Evolutionary conservation across 2,797 vertebrate species (phyloP), one percentile per base, ranked within the genome.

Genomic region (Euthynnus affinis): DNA sequence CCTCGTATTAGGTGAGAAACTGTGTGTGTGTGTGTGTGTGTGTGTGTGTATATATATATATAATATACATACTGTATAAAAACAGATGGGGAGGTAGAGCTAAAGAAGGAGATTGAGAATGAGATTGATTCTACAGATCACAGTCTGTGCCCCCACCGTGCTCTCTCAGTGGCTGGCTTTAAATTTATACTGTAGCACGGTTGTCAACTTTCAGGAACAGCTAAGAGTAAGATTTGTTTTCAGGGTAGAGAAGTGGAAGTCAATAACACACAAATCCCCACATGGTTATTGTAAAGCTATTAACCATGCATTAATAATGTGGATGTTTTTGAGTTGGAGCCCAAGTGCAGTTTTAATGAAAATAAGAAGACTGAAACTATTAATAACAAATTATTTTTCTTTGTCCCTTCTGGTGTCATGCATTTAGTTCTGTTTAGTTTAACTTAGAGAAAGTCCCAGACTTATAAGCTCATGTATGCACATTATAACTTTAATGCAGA

Each of bases 131-230:
- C 13, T 57, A 9, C 9, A 63, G 23, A 51, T 84, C 62, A 20
- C 37, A 48, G 27, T n/a, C 56, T 29, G 12, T 18, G 51, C 32
- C 77, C 22, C 48, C 44, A 15, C 57, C 1, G 2, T 60, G 25
- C 34, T 62, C 52, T 62, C 53, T 62, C 49, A 63, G 60, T 66
- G 37, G 44, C 61, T 69, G 14, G 4, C 22, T 78, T 68, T 78
- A 53, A 55, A 71, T 82, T 49, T 57, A 57, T 49, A 49, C 46
- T 9, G 6, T 9, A 71, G 59, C 67, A 78, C 2, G 6, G 29
- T 59, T 78, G 59, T 75, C 56, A 80, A 72, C 65, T 78, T 74
- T 75, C 53, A 68, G 71, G 27, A 85, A 64, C 23, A 79, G 55
- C 52, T 68, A 2, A 77, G 67, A 58, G 27, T 40, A 44, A 67